Evolutionary conservation across 2,888 invertebrate genomes (phyloP).

Genomic region (Agonopterix heracliana): DNA sequence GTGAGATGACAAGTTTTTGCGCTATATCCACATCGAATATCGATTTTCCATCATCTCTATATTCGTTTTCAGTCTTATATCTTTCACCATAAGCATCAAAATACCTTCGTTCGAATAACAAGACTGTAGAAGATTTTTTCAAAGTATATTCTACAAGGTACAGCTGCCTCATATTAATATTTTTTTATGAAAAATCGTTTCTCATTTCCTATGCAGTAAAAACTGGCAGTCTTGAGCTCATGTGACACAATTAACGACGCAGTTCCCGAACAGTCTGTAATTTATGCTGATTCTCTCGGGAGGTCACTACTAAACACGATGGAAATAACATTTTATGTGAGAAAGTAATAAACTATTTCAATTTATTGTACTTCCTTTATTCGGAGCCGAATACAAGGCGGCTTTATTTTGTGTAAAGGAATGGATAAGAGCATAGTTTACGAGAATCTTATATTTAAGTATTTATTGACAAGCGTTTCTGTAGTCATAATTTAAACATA

Average conservation of each 20-base stretch:
- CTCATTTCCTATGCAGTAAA: slow-evolving; percentile 45
- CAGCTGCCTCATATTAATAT: slow-evolving; percentile 43
- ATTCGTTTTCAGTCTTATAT: slow-evolving; percentile 17
- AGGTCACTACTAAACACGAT: slow-evolving; percentile 9
- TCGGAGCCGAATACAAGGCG: too few species aligned
- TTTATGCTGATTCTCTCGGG: slow-evolving; percentile 12
- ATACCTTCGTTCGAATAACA: slow-evolving; percentile 2
- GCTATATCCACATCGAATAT: slow-evolving; percentile 12
- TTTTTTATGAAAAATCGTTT: slow-evolving; percentile 27
- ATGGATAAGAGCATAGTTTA: neutral
- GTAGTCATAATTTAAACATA: too few species aligned
- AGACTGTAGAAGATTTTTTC: slow-evolving; percentile 8
- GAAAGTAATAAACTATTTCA: slow-evolving; percentile 9
- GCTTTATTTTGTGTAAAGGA: neutral
- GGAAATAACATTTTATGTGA: slow-evolving; percentile 6
- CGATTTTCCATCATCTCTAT: neutral
- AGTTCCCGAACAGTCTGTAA: slow-evolving; percentile 23
- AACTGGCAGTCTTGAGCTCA: slow-evolving; percentile 40
- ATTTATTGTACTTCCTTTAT: slow-evolving; percentile 1
- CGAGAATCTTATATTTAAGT: too few species aligned
- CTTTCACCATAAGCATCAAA: slow-evolving; percentile 17
- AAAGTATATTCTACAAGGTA: slow-evolving; percentile 32
- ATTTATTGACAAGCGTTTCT: too few species aligned
- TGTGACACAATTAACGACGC: slow-evolving; percentile 31
- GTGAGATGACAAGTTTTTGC: slow-evolving; percentile 42